Conservation (phyloP, 2,888 invertebrate species). For the Volucella inflata region DNA sequence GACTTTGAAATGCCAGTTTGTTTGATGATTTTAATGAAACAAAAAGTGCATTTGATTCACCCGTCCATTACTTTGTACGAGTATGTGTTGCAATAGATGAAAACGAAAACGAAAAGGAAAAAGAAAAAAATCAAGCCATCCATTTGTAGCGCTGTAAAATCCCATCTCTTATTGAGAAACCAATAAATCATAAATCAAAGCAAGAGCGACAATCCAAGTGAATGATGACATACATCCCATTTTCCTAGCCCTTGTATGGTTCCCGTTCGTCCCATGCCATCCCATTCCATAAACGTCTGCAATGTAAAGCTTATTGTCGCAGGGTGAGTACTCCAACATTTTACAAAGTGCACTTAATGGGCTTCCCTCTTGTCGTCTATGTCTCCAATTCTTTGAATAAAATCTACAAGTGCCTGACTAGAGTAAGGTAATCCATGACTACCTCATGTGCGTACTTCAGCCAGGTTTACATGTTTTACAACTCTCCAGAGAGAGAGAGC, state of each 20-base stretch:
- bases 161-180: conserved; percentile 35
- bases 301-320: conserved; percentile 59
- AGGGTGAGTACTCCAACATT: conserved; percentile 37
- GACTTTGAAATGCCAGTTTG: conserved; percentile 47
- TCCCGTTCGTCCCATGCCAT: not conserved
- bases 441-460: conserved; percentile 24
- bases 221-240: conserved; percentile 55
- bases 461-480: conserved; percentile 48
- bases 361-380: conserved; percentile 31
- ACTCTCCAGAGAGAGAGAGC: conserved; percentile 23
- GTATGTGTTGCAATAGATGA: conserved; percentile 17
- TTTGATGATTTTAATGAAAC: conserved; percentile 2
- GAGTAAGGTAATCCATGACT: conserved; percentile 38
- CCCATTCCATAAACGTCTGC: conserved; percentile 23
- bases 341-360: conserved; percentile 51
- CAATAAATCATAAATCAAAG: conserved; percentile 72
- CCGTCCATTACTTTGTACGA: not conserved
- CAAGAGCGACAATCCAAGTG: conserved; percentile 38
- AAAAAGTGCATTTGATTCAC: conserved; percentile 21
- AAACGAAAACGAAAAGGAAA: not conserved
- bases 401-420: conserved; percentile 46
- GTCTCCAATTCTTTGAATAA: conserved; percentile 39
- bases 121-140: not conserved
- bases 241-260: not conserved
- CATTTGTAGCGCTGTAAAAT: not conserved